Conservation (phyloP, 2,797 vertebrate genomes). For the Glyptemys insculpta region DNA sequence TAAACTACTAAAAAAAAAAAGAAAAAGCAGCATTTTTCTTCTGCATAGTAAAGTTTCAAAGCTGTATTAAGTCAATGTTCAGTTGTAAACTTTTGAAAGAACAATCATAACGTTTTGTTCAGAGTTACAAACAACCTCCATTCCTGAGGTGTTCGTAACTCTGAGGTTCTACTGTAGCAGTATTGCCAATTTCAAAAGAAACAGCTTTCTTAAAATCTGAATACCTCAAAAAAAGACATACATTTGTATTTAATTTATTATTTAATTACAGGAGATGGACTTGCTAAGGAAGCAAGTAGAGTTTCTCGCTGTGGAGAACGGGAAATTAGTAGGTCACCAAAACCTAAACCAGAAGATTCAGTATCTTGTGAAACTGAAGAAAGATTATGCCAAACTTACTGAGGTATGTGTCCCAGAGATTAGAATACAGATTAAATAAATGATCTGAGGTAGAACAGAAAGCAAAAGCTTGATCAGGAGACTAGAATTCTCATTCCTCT, state of each 20-base stretch:
- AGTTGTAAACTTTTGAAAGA: too few relatives aligned
- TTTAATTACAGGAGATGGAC: slow-evolving; percentile 86
- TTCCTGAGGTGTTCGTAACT: too few relatives aligned
- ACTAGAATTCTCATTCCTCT: not conserved
- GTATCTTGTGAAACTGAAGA: slow-evolving; percentile 95
- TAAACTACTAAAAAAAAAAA: too few relatives aligned
- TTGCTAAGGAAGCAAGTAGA: slow-evolving; percentile 90
- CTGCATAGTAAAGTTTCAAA: too few relatives aligned
- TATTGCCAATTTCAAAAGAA: not conserved
- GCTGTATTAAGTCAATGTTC: too few relatives aligned
- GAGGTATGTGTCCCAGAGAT: slow-evolving; percentile 82
- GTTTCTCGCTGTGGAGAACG: slow-evolving; percentile 92
- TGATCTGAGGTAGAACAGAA: not conserved
- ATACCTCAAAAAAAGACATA: not conserved
- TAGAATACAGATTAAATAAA: not conserved
- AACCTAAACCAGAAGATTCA: slow-evolving; percentile 97
- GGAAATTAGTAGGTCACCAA: slow-evolving; percentile 94
- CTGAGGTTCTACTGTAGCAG: not conserved
- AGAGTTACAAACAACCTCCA: too few relatives aligned
- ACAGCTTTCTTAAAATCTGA: not conserved
- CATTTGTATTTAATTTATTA: not conserved
- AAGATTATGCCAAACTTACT: slow-evolving; percentile 89
- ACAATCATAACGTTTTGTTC: too few relatives aligned
- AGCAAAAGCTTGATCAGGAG: not conserved
- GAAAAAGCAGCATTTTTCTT: too few relatives aligned